Evolutionary conservation across 2,797 vertebrate genomes (phyloP).

Genomic region (Nannoperca australis): DNA sequence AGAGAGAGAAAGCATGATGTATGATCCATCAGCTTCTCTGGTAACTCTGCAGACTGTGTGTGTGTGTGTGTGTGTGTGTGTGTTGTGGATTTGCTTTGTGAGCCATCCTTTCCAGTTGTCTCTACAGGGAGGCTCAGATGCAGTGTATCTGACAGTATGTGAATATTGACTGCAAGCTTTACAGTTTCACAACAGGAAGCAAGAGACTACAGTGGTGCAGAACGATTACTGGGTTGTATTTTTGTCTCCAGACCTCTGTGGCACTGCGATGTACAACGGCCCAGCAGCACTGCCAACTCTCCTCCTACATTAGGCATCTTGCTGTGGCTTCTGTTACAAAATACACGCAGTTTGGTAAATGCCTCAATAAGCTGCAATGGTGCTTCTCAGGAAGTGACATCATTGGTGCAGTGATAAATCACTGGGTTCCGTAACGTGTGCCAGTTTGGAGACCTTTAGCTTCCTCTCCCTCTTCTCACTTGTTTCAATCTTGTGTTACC

Average conservation of each 20-base stretch:
- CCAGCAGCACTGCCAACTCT: constrained; percentile 26
- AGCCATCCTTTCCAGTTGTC: constrained; percentile 40
- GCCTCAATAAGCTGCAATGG: constrained; percentile 32
- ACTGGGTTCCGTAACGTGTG: constrained; percentile 32
- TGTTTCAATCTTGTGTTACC: constrained; percentile 15
- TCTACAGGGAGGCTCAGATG: constrained; percentile 51
- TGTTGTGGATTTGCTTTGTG: constrained; percentile 48
- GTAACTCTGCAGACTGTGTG: constrained; percentile 34
- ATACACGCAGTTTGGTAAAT: constrained; percentile 24
- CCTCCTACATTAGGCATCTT: constrained; percentile 39
- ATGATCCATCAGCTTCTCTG: constrained; percentile 20
- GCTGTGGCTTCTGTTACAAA: constrained; percentile 48
- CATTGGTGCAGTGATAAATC: constrained; percentile 61
- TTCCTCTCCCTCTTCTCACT: constrained; percentile 15
- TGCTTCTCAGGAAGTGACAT: constrained; percentile 68
- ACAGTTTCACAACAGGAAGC: constrained; percentile 39
- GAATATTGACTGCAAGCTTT: constrained; percentile 53
- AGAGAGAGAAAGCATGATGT: constrained; percentile 11
- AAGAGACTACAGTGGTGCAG: constrained; percentile 5
- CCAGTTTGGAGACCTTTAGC: constrained; percentile 49
- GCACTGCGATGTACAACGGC: constrained; percentile 38
- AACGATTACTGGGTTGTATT: constrained; percentile 37
- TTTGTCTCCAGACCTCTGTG: constrained; percentile 31
- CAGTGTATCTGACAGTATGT: constrained; percentile 38
- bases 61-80: constrained; percentile 27